These are phyloP conservation scores for Lipophrys pholis DNA, from an alignment of 2,113 vertebrate species.

Conservation along the genomic window DNA sequence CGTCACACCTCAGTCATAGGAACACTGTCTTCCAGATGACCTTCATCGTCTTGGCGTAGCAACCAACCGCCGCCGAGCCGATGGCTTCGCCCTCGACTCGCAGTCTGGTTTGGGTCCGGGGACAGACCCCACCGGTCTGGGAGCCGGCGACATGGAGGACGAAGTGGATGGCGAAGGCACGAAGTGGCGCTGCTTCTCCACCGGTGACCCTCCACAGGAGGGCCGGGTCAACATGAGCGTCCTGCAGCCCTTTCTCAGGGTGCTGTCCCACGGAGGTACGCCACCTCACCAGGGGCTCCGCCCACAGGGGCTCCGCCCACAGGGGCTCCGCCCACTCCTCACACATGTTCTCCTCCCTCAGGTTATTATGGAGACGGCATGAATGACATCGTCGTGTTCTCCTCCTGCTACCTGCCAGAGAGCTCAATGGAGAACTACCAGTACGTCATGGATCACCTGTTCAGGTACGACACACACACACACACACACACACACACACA, in stretches of 20 bases:
- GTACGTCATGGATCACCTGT: constrained; percentile 89
- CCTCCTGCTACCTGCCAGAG: constrained; percentile 86
- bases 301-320: too few species aligned
- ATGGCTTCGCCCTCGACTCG: not conserved
- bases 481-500: too few species aligned
- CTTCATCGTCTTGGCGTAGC: constrained; percentile 67
- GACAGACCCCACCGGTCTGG: constrained; percentile 45
- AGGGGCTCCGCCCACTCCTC: not conserved
- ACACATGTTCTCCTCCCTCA: constrained; percentile 55
- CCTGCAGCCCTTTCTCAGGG: constrained; percentile 83
- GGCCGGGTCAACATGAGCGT: constrained; percentile 83
- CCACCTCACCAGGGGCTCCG: not conserved
- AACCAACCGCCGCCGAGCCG: not conserved
- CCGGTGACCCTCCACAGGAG: constrained; percentile 63
- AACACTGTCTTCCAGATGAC: constrained; percentile 75
- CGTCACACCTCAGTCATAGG: too few species aligned
- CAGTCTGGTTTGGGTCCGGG: too few species aligned
- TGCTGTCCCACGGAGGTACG: constrained; percentile 88
- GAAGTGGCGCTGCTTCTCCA: constrained; percentile 85
- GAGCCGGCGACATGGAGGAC: constrained; percentile 73
- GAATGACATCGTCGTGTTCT: constrained; percentile 87
- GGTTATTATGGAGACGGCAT: constrained; percentile 86
- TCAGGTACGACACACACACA: constrained; percentile 76
- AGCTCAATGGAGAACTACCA: constrained; percentile 81
- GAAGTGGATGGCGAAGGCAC: constrained; percentile 78